These are phyloP conservation scores for Tetragonula carbonaria DNA, from an alignment of 2,888 invertebrate genomes.

Conservation along the genomic window DNA sequence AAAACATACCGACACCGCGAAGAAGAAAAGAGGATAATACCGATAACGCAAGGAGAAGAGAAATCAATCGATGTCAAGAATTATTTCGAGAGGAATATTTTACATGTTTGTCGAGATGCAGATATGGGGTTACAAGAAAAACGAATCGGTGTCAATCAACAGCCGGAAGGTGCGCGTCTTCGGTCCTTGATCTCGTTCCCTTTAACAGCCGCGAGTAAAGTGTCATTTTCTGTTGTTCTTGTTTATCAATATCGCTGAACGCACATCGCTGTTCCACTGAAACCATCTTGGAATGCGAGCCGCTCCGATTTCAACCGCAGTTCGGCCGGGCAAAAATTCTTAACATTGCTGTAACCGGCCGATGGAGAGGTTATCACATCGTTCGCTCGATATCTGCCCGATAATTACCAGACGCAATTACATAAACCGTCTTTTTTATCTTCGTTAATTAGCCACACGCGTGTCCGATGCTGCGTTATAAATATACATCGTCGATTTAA, in stretches of 20 bases:
- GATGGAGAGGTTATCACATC: slow-evolving; percentile 56
- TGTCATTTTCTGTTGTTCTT: slow-evolving; percentile 37
- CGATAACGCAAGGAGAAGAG: neutral
- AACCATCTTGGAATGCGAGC: slow-evolving; percentile 72
- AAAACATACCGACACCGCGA: no score
- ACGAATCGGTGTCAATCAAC: slow-evolving; percentile 49
- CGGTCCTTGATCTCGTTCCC: slow-evolving; percentile 47
- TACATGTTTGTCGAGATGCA: neutral
- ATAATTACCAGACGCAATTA: slow-evolving; percentile 55
- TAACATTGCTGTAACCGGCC: slow-evolving; percentile 75
- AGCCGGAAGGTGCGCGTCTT: slow-evolving; percentile 38
- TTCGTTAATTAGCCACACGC: slow-evolving; percentile 48
- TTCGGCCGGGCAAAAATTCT: slow-evolving; percentile 66
- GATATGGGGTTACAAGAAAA: neutral
- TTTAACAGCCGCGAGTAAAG: slow-evolving; percentile 48
- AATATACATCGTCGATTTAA: slow-evolving; percentile 12
- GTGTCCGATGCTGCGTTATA: slow-evolving; percentile 6
- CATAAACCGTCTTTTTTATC: slow-evolving; percentile 55
- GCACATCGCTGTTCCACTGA: slow-evolving; percentile 55
- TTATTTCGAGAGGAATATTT: neutral
- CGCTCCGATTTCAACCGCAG: slow-evolving; percentile 77
- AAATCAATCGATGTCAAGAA: no score
- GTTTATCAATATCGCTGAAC: slow-evolving; percentile 61
- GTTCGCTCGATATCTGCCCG: slow-evolving; percentile 31
- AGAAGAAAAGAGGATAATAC: neutral